Percentiles rank a stretch among this genome's conserved stretches.
Conservation (phyloP, 2,888 invertebrate genomes). For the Stramonita haemastoma region DNA sequence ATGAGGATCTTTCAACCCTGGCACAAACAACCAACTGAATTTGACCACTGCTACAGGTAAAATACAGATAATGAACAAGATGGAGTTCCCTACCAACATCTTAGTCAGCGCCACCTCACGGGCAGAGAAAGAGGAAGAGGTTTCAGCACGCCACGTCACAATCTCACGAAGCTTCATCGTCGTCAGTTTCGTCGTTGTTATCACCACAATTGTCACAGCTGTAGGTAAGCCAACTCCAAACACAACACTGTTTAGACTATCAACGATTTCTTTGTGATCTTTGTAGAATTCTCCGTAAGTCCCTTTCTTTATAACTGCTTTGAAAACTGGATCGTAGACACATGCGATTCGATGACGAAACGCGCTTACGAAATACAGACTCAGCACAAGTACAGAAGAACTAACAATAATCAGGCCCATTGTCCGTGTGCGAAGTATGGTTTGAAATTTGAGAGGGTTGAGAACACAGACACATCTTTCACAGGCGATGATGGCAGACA, state of each 20-base stretch:
- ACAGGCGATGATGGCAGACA: constrained; percentile 2
- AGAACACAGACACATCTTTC: background rate
- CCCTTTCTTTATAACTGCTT: background rate
- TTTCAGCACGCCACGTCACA: background rate
- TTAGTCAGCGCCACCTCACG: background rate
- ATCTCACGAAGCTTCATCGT: background rate
- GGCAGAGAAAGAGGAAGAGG: constrained; percentile 7
- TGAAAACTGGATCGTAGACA: background rate
- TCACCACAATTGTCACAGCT: background rate
- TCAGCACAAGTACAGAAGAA: background rate
- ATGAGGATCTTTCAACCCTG: background rate
- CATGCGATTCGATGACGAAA: background rate
- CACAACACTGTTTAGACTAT: background rate
- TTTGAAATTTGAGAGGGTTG: background rate
- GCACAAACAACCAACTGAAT: background rate
- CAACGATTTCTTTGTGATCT: background rate
- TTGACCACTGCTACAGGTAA: background rate
- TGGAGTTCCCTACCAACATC: background rate
- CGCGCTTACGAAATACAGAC: background rate
- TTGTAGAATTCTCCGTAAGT: background rate
- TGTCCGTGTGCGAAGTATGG: background rate
- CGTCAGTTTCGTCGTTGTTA: background rate
- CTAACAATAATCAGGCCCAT: background rate
- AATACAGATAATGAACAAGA: background rate
- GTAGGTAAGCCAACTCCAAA: background rate